phyloP scores from a whole-genome alignment of 2,888 invertebrate genomes.

The Trachelus iudaicus region DNA sequence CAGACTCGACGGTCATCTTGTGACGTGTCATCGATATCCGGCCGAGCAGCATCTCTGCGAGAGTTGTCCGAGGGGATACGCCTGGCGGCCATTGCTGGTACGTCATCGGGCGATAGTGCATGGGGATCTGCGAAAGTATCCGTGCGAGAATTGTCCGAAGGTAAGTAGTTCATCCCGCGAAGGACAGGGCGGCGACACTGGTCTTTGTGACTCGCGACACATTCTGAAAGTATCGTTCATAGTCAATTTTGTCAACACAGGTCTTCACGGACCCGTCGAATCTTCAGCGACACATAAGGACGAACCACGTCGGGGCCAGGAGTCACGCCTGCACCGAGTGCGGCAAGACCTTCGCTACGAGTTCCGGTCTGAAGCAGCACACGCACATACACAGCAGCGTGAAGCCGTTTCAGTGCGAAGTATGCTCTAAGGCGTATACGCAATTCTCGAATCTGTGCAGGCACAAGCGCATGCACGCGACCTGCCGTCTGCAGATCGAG shows the following conservation, averaged over 20 bases:
- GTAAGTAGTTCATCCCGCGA: conserved; percentile 65
- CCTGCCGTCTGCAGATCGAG: conserved; percentile 93
- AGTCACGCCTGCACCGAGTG: conserved; percentile 98
- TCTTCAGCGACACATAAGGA: conserved; percentile 95
- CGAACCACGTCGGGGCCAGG: conserved; percentile 94
- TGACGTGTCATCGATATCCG: conserved; percentile 81
- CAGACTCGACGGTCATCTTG: conserved; percentile 87
- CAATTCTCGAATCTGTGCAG: conserved; percentile 99
- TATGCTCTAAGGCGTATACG: conserved; percentile 98
- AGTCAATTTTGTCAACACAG: conserved; percentile 70
- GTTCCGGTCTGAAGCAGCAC: conserved; percentile 98
- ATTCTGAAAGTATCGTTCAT: conserved; percentile 53
- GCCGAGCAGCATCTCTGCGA: conserved; percentile 85
- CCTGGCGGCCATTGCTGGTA: conserved; percentile 82
- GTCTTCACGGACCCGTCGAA: conserved; percentile 97
- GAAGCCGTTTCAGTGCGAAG: conserved; percentile 97
- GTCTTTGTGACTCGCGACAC: too few species aligned
- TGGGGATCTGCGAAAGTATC: conserved; percentile 86
- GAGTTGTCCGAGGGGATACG: conserved; percentile 84
- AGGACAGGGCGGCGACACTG: too few species aligned
- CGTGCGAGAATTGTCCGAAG: conserved; percentile 93
- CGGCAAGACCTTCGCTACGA: conserved; percentile 98
- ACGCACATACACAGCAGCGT: conserved; percentile 98
- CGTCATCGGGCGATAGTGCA: conserved; percentile 86
- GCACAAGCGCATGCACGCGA: conserved; percentile 99